phyloP scores from a whole-genome alignment of 2,888 invertebrate genomes.

The Pheosia gnoma region DNA sequence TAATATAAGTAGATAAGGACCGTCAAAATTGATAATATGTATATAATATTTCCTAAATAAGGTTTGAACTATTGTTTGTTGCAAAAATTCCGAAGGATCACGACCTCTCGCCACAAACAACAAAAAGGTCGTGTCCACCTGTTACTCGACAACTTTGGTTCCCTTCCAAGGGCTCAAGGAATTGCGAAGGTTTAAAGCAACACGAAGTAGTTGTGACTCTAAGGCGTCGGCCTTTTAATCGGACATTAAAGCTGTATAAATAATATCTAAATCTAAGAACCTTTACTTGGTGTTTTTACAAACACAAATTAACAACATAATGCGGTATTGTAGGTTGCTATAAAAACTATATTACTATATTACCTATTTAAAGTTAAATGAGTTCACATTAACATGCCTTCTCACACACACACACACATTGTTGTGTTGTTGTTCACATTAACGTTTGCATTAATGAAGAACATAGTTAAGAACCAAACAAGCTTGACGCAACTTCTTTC shows the following conservation, averaged over 20 bases:
- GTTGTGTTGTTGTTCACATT: too few species aligned
- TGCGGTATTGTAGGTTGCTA: too few species aligned
- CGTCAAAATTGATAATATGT: too few species aligned
- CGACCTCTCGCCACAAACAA: slow-evolving; percentile 40
- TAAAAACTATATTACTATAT: too few species aligned
- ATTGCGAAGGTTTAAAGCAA: slow-evolving; percentile 34
- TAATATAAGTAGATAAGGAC: too few species aligned
- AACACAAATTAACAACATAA: neutral
- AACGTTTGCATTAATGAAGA: too few species aligned
- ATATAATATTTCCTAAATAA: neutral
- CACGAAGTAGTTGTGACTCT: slow-evolving; percentile 25
- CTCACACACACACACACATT: too few species aligned
- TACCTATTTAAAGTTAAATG: too few species aligned
- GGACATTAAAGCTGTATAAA: neutral
- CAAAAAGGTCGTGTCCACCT: slow-evolving; percentile 27
- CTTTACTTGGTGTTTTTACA: neutral
- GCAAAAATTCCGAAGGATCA: slow-evolving; percentile 31
- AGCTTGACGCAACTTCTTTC: too few species aligned
- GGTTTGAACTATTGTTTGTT: slow-evolving; percentile 9
- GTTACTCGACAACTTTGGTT: slow-evolving; percentile 30
- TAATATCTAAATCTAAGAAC: neutral
- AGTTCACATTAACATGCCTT: too few species aligned
- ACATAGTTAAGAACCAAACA: too few species aligned
- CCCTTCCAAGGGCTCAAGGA: slow-evolving; percentile 35
- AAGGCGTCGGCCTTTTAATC: neutral